Base-by-base conservation (phyloP, 2,888 invertebrate genomes). In the Cabera pusaria region DNA sequence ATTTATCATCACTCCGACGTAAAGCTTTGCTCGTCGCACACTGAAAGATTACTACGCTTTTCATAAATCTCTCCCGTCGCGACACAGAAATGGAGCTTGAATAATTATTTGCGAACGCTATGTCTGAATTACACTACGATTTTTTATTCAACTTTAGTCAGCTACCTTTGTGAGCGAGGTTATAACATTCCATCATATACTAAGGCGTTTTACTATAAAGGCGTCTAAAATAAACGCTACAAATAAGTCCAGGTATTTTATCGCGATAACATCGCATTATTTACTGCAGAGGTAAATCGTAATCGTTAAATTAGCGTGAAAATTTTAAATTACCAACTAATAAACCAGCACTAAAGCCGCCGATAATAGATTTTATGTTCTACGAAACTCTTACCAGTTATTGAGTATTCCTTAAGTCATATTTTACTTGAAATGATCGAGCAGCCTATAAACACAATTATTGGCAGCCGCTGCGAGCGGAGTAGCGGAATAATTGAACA, bases 401-500 rank as follows among this genome's bases (percentile, higher is more conserved):
- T 18, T 1, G 10, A 4, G 2, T 2, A 6, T 23, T 4, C 23
- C 3, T 6, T 12, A 20, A n/a, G 8, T 12, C 19, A 19, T 20
- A 9, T 28, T 28, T 19, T 14, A 14, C 7, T 12, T 22, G 23
- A 23, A 32, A 14, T 23, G 10, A 18, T 11, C 9, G 5, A 23
- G 23, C 3, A 12, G 16, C 29, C 17, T 6, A 22, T 19, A 20
- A 32, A 10, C 9, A 8, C 24, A 29, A 33, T 28, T 25, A 38
- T 21, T 17, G 19, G 8, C 24, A 29, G 19, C n/a, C 14, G 8
- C 12, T 16, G 7, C 18, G 38, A 5, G 23, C 20, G 23, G 18
- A 17, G 37, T 29, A 11, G 14, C 25, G 20, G 17, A 34, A 36
- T 45, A 45, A 48, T 48, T 44, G 42, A 45, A 39, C 40, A 29